phyloP scores from a whole-genome alignment of 2,113 vertebrate species.

The Oceanites oceanicus region DNA sequence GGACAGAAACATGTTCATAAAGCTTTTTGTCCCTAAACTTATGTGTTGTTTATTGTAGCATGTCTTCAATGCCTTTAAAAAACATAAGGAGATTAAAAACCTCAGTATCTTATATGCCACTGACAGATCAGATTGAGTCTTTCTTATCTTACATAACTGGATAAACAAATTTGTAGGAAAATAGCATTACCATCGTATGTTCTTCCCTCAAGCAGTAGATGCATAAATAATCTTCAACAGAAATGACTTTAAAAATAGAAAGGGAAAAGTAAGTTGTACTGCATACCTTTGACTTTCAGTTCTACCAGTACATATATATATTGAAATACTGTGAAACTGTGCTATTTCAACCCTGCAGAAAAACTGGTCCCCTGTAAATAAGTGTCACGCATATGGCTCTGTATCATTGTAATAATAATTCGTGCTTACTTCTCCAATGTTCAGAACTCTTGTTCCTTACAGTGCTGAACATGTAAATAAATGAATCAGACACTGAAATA shows the following conservation, averaged over 20 bases:
- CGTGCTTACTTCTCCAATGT: not conserved
- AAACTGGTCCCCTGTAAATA: not conserved
- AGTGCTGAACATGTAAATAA: conserved; percentile 29
- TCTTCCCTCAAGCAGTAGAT: not conserved
- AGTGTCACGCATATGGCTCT: not conserved
- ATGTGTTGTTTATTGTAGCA: not conserved
- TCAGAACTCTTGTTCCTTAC: not conserved
- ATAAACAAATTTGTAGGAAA: conserved; percentile 27
- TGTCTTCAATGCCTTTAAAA: not conserved
- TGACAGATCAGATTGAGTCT: not conserved
- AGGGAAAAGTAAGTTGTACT: not conserved
- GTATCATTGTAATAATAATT: not conserved
- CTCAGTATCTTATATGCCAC: not conserved
- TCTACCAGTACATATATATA: not conserved
- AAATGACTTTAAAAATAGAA: not conserved
- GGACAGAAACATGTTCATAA: not conserved
- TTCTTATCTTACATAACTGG: not conserved
- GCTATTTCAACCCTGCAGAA: not conserved
- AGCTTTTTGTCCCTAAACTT: not conserved
- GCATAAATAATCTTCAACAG: not conserved
- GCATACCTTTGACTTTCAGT: not conserved
- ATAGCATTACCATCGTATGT: not conserved
- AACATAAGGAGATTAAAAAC: not conserved
- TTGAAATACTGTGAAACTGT: not conserved
- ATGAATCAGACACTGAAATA: conserved; percentile 46